These are phyloP conservation scores for Characodon lateralis DNA, from an alignment of 2,797 vertebrate species.

Conservation along the genomic window DNA sequence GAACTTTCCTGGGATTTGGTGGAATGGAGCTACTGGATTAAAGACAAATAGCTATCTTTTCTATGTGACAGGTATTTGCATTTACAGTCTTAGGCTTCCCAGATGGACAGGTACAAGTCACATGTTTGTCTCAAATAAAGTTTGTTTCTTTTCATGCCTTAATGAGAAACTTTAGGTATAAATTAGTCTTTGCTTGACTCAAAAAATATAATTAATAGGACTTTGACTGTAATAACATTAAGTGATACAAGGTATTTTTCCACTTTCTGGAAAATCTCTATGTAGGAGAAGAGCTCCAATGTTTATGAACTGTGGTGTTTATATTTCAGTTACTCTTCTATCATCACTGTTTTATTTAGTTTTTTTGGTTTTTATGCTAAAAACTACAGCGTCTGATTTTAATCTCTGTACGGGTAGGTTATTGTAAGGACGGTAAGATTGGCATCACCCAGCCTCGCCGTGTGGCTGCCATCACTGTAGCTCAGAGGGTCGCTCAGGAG, in stretches of 20 bases:
- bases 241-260: no score
- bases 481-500: conserved; percentile 93
- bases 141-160: background rate
- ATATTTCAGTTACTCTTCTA: background rate
- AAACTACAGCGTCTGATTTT: no score
- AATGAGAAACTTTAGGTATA: background rate
- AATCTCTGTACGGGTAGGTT: conserved; percentile 75
- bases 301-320: background rate
- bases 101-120: background rate
- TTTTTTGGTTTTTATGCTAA: background rate
- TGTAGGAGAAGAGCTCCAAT: background rate
- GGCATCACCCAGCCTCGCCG: conserved; percentile 93
- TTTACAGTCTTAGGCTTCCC: background rate
- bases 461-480: conserved; percentile 94
- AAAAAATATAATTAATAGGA: background rate
- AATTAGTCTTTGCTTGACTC: background rate
- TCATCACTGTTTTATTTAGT: background rate
- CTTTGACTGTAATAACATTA: no score
- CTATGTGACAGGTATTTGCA: background rate
- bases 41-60: background rate
- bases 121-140: background rate
- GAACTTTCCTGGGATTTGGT: background rate
- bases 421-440: conserved; percentile 86
- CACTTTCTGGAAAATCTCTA: background rate
- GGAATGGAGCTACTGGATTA: background rate